Percentiles rank a stretch among this genome's conserved stretches.
These are phyloP conservation scores for Serripes groenlandicus DNA, from an alignment of 2,888 invertebrate genomes.

Conservation along the genomic window DNA sequence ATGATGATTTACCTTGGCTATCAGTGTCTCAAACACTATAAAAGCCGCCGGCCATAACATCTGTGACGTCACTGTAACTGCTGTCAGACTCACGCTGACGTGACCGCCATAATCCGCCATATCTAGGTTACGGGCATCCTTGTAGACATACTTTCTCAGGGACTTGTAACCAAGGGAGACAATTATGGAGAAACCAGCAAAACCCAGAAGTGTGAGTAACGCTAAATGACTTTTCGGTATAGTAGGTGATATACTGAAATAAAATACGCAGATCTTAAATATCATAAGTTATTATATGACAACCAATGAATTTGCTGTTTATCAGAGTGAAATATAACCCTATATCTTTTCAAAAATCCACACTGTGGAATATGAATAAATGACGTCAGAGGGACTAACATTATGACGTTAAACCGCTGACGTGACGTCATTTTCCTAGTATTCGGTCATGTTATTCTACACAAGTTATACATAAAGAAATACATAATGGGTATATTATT, in stretches of 20 bases:
- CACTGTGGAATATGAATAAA: neutral
- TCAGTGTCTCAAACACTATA: conserved; percentile 32
- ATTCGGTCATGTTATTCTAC: too few species aligned
- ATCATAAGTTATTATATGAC: neutral
- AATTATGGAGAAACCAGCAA: conserved; percentile 72
- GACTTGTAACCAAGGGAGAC: conserved; percentile 70
- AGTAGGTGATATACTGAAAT: conserved; percentile 87
- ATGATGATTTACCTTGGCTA: conserved; percentile 30
- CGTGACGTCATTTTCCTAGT: too few species aligned
- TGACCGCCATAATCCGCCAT: conserved; percentile 64
- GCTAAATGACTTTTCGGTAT: conserved; percentile 70
- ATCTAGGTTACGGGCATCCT: conserved; percentile 73
- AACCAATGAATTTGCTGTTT: neutral
- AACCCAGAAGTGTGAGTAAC: conserved; percentile 70
- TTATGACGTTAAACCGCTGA: neutral
- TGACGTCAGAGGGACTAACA: neutral
- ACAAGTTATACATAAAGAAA: too few species aligned
- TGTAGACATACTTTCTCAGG: conserved; percentile 72
- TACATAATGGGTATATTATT: too few species aligned
- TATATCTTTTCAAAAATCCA: neutral
- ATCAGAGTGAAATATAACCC: neutral
- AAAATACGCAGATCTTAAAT: conserved; percentile 87
- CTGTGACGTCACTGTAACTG: conserved; percentile 59
- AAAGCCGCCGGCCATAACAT: conserved; percentile 54
- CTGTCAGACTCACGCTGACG: conserved; percentile 55